Evolutionary conservation across 2,113 vertebrate genomes (phyloP), one percentile per base, ranked within the genome.

Genomic region (Circaetus gallicus): DNA sequence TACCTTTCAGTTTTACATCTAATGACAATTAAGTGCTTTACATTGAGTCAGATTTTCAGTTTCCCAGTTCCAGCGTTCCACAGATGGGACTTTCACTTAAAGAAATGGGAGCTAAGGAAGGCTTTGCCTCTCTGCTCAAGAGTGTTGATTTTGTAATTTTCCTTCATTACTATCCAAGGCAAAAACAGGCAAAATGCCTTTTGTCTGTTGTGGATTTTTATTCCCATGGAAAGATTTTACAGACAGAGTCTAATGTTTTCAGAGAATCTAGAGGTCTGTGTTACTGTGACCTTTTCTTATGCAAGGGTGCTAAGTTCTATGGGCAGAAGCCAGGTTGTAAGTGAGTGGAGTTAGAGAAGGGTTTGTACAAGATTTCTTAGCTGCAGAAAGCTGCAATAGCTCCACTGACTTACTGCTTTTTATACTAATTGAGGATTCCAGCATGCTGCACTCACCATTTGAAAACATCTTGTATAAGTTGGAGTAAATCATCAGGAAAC

Each of bases 1-100:
- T 95, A 95, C 83, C 81, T 84, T 74, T 93, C 65, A 69, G 78
- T 93, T 93, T 82, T 58, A 67, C 78, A 91, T 92, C 70, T 91
- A 88, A 67, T 82, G 86, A 83, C 89, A 82, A 73, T 89, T 89
- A 91, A 94, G 49, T 82, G 62, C 73, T 89, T 93, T 95, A 77
- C 50, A 43, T 89, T 87, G 61, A 96, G 83, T 90, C 84, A 91
- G 82, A 67, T 84, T 95, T 95, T 22, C 65, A 93, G 52, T 92
- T 93, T 89, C 78, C 53, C 42, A 32, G 78, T 94, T 94, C 70
- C 92, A 86, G 55, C 40, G 49, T 95, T 95, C 63, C 70, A 61
- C 70, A 82, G 73, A 89, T 86, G 66, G n/a, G 78, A 79, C 81
- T 91, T 87, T 21, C 20, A 66, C 74, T 79, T 85, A 76, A 95